Evolutionary conservation across 2,797 vertebrate species (phyloP), one percentile per base, ranked within the genome.

Genomic region (Linurgus olivaceus): DNA sequence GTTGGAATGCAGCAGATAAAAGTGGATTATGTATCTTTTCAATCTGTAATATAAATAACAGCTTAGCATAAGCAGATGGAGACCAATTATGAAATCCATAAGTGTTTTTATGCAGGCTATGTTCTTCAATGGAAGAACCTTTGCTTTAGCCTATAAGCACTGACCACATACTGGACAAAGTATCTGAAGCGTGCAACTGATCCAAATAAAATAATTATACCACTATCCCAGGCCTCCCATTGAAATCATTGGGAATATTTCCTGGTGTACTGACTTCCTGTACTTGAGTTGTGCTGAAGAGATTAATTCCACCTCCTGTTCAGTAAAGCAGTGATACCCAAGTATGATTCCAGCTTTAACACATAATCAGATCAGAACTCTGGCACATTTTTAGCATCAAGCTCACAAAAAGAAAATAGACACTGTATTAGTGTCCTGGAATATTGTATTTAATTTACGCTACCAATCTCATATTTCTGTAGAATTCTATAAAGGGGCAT

Each of bases 11-110:
- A 59, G 21, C 17, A 88, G 67, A 28, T 89, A 99, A 96, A 8
- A 93, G 10, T 5, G 7, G 0, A 91, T 99, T 99, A 29, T 97
- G 29, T 86, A 99, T 97, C 93, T 89, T 95, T 35, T 99, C 98
- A 57, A 98, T 58, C 99, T 99, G 81, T 24, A 97, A 97, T 23
- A 70, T 47, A 96, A 95, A 74, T 31, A 71, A 78, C 7, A 79
- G 9, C 1, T 4, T 14, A 82, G 25, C 18, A 15, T 87, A 79
- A 93, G 80, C 79, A 78, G n/a, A 63, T 1, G 1, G 55, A 57
- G 47, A 90, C 12, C 8, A 33, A 6, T 40, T n/a, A 23, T 24
- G 11, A 88, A 83, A 77, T 38, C 29, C 17, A 0, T 18, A 13
- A 62, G 24, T 50, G 42, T 15, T 82, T 28, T 82, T 45, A 14